phyloP scores from a whole-genome alignment of 37 sponge, comb jelly and placozoan genomes.

The Halichondria panicea region DNA sequence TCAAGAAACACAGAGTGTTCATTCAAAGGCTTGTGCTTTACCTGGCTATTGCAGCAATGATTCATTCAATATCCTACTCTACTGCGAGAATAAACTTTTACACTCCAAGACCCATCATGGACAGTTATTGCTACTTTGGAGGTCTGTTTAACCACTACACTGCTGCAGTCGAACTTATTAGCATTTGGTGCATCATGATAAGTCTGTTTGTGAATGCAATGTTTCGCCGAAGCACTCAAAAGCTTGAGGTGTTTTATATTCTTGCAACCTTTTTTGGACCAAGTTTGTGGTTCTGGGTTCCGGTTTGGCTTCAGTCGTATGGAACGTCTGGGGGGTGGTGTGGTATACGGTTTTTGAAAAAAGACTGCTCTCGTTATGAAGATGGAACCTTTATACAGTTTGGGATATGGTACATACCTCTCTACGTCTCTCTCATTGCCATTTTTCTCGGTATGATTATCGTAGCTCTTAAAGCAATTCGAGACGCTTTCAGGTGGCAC shows the following conservation, averaged over 20 bases:
- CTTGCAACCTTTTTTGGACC: conserved; percentile 12
- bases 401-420: conserved; percentile 43
- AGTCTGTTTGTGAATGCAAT: conserved; percentile 7
- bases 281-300: conserved; percentile 33
- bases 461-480: background rate
- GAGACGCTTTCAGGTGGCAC: background rate
- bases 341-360: conserved; percentile 1
- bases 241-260: conserved; percentile 1
- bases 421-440: conserved; percentile 2
- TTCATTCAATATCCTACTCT: conserved; percentile 34
- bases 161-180: background rate
- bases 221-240: background rate
- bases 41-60: conserved; percentile 21
- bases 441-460: background rate
- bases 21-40: conserved; percentile 40
- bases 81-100: conserved; percentile 21
- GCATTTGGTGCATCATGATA: conserved; percentile 15
- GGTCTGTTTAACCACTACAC: conserved; percentile 41
- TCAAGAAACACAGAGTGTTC: conserved; percentile 41
- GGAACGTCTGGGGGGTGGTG: conserved; percentile 26
- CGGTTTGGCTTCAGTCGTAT: conserved; percentile 8
- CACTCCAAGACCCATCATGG: conserved; percentile 7
- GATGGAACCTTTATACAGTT: conserved; percentile 8
- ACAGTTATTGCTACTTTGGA: conserved; percentile 35
- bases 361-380: background rate